Evolutionary conservation across 2,113 vertebrate genomes (phyloP).

Genomic region (Dinomys branickii): DNA sequence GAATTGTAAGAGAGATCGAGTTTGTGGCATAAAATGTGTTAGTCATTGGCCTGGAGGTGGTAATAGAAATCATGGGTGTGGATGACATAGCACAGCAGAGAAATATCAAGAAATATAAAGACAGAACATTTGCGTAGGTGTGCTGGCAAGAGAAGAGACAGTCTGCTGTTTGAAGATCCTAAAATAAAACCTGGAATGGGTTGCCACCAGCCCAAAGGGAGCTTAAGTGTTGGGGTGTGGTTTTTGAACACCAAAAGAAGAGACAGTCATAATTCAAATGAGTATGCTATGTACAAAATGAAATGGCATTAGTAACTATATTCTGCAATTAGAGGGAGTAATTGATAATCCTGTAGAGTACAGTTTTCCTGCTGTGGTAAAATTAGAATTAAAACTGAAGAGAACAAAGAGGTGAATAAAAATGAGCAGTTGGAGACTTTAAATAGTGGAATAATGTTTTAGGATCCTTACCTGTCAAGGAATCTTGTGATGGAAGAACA

Average conservation of each 20-base stretch:
- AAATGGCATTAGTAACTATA: not conserved
- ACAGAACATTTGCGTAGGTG: conserved; percentile 9
- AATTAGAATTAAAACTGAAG: not conserved
- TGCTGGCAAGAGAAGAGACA: not conserved
- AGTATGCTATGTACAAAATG: not conserved
- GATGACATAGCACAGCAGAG: not conserved
- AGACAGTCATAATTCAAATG: not conserved
- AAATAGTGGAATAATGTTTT: not conserved
- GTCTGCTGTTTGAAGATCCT: not conserved
- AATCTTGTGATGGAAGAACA: not conserved
- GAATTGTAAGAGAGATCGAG: not conserved
- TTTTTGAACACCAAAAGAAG: not conserved
- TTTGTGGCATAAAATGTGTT: not conserved
- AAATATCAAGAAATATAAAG: conserved; percentile 44
- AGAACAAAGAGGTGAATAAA: not conserved
- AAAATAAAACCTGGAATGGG: not conserved
- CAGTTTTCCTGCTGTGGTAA: not conserved
- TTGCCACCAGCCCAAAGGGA: not conserved
- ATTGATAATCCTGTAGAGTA: not conserved
- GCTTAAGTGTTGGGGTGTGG: not conserved
- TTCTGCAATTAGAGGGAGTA: not conserved
- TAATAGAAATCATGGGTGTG: not conserved
- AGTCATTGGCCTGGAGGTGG: not conserved
- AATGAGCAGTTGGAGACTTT: not conserved
- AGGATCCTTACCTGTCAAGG: not conserved